Evolutionary conservation across 2,797 vertebrate genomes (phyloP).

Genomic region (Acanthurus lineatus): DNA sequence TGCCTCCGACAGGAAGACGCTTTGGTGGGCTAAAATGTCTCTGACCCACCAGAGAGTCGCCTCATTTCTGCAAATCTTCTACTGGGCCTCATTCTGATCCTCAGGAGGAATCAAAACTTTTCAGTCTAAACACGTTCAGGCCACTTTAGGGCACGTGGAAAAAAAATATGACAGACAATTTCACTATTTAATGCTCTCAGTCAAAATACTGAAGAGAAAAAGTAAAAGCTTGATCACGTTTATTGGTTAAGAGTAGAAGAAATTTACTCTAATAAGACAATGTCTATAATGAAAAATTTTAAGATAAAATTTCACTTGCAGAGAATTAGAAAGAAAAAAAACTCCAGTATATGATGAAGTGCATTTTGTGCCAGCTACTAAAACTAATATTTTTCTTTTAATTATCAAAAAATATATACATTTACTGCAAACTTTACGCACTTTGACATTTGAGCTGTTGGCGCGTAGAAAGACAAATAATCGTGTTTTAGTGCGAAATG

Average conservation of each 20-base stretch:
- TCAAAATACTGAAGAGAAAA: neutral
- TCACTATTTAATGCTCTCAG: neutral
- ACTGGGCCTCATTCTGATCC: slow-evolving; percentile 49
- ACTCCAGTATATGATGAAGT: neutral
- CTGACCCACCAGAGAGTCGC: slow-evolving; percentile 58
- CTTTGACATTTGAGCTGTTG: slow-evolving; percentile 1
- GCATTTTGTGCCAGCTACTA: neutral
- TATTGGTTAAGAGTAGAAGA: neutral
- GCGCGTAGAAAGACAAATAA: slow-evolving; percentile 47
- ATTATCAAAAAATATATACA: neutral
- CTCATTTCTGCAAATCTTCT: slow-evolving; percentile 43
- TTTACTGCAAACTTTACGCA: neutral
- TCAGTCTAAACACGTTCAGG: neutral
- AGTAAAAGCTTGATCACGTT: neutral
- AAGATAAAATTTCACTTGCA: neutral
- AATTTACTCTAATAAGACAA: neutral
- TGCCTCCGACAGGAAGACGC: slow-evolving; percentile 67
- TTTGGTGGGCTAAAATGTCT: slow-evolving; percentile 55
- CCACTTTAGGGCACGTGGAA: no score
- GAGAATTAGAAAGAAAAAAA: neutral
- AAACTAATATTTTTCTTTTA: neutral
- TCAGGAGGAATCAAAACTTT: slow-evolving; percentile 5
- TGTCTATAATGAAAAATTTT: neutral
- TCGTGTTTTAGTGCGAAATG: slow-evolving; percentile 24
- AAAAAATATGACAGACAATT: neutral